Conservation (phyloP, 2,888 invertebrate genomes). For the Dusona sp. region DNA sequence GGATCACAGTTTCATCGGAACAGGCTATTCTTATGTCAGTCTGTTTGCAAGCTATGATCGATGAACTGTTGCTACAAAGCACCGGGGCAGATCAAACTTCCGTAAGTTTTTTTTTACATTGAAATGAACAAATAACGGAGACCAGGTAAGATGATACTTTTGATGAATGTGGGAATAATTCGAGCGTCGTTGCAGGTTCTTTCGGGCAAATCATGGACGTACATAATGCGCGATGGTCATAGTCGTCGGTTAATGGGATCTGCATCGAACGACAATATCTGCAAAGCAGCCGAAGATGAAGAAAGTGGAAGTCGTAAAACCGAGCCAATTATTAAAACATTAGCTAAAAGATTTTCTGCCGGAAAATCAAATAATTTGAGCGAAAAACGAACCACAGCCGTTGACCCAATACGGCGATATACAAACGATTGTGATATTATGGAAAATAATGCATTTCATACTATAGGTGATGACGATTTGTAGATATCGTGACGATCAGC, state of each 20-base stretch:
- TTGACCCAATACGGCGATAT: slow-evolving; percentile 73
- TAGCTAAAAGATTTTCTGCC: slow-evolving; percentile 89
- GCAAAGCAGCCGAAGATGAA: slow-evolving; percentile 76
- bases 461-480: slow-evolving; percentile 97
- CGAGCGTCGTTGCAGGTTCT: slow-evolving; percentile 72
- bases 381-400: slow-evolving; percentile 68
- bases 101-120: slow-evolving; percentile 73
- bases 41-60: slow-evolving; percentile 97
- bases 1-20: slow-evolving; percentile 96
- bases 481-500: slow-evolving; percentile 83
- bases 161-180: slow-evolving; percentile 6
- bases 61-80: slow-evolving; percentile 93
- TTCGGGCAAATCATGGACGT: slow-evolving; percentile 87
- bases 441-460: slow-evolving; percentile 97
- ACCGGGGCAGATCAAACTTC: slow-evolving; percentile 86
- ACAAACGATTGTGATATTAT: slow-evolving; percentile 88
- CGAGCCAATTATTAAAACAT: slow-evolving; percentile 88
- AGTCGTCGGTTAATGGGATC: slow-evolving; percentile 88
- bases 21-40: slow-evolving; percentile 98
- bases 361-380: slow-evolving; percentile 90
- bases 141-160: not conserved
- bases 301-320: slow-evolving; percentile 36
- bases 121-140: not conserved
- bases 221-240: slow-evolving; percentile 91
- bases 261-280: slow-evolving; percentile 86